Evolutionary conservation across 2,888 invertebrate species (phyloP), one percentile per base, ranked within the genome.

Genomic region (Mayetiola destructor): DNA sequence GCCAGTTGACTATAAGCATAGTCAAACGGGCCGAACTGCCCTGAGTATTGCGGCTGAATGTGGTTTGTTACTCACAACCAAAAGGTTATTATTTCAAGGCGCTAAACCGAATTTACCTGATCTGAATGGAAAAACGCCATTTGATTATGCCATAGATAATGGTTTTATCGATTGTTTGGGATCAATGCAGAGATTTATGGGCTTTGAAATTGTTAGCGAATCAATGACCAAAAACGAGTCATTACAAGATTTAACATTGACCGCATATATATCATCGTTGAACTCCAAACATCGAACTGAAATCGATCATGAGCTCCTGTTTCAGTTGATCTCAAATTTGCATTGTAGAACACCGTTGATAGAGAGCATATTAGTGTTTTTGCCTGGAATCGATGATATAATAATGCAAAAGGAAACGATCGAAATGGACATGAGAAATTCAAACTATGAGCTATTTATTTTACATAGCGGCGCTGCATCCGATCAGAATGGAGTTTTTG

Each of bases 361-460:
- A 57, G 88, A 89, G 20, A 82, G 88, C 48, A 83, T 95, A 42
- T 76, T 97, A 39, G 77, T 96, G 0, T 97, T 96, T 71, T 73
- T 97, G 14, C 91, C 96, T 0, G 95, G 95, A 0, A 96, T 92
- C 68, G 92, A 93, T 66, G 94, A 96, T 57, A 95, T 97, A 61
- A 82, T 87, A 3, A 75, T 77, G 0, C 72, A 90, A 58, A 75
- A 84, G 58, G 88, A 89, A 52, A 69, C 76, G 60, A 79, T 88
- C 30, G 54, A 35, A 55, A 73, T 75, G 68, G 80, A 73, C 68
- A 64, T 67, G 39, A 75, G 76, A 18, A 4, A 23, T 1, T 1
- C 9, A 8, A 57, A 59, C 21, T 52, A 81, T 63, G 78, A 80
- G 62, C 74, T 92, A 29, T 85, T 84, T 65, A 80, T 85, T 39